phyloP scores from a whole-genome alignment of 2,113 vertebrate genomes.

The Brienomyrus brachyistius region DNA sequence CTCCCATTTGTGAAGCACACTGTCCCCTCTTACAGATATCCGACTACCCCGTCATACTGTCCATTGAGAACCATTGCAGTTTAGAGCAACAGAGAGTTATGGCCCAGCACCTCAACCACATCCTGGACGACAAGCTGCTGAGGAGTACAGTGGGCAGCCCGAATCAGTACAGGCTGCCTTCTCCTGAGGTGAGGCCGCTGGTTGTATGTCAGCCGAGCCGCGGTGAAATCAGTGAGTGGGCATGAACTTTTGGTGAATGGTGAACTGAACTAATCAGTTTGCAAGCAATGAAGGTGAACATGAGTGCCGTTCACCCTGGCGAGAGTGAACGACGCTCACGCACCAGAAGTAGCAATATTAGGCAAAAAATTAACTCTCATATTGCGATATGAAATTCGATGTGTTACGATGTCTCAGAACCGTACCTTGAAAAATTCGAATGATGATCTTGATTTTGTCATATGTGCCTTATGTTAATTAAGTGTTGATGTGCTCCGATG shows the following conservation, averaged over 20 bases:
- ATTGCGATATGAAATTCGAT: not conserved
- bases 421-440: not conserved
- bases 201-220: not conserved
- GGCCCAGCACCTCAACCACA: slow-evolving; percentile 72
- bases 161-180: slow-evolving; percentile 61
- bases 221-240: not conserved
- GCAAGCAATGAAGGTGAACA: not conserved
- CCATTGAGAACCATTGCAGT: slow-evolving; percentile 88
- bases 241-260: not conserved
- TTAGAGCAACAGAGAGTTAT: slow-evolving; percentile 78
- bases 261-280: not conserved
- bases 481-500: not conserved
- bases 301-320: not conserved
- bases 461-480: not conserved
- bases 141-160: slow-evolving; percentile 61
- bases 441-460: not conserved
- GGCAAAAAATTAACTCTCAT: not conserved
- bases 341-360: not conserved
- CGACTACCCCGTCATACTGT: slow-evolving; percentile 82
- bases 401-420: not conserved
- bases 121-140: slow-evolving; percentile 78
- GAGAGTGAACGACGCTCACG: not conserved
- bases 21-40: slow-evolving; percentile 60
- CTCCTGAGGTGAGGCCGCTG: slow-evolving; percentile 70
- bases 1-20: slow-evolving; percentile 42